Conservation (phyloP, 2,113 vertebrate genomes). For the Thryonomys swinderianus region DNA sequence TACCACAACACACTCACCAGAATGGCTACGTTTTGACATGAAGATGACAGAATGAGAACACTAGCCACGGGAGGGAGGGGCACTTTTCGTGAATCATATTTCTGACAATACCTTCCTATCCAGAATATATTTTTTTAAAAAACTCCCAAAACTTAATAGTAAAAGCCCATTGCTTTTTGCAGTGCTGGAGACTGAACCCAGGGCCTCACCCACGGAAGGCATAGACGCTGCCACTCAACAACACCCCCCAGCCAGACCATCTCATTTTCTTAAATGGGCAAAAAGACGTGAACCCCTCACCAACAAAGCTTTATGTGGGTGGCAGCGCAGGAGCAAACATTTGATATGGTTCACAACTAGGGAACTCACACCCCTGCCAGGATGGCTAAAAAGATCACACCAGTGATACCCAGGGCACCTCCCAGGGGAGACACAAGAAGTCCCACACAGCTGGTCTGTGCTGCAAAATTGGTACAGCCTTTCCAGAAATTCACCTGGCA, state of each 20-base stretch:
- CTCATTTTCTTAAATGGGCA: not conserved
- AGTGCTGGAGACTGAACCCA: not conserved
- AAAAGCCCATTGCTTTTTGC: not conserved
- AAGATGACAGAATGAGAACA: not conserved
- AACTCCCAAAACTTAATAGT: not conserved
- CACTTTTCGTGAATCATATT: not conserved
- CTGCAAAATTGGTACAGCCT: fast-evolving
- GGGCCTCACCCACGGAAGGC: not conserved
- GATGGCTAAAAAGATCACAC: not conserved
- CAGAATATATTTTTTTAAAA: not conserved
- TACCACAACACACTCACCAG: not conserved
- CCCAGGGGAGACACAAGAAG: fast-evolving
- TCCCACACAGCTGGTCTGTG: fast-evolving
- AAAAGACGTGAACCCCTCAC: not conserved
- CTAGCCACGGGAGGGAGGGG: fast-evolving
- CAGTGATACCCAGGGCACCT: fast-evolving
- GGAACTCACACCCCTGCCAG: fast-evolving
- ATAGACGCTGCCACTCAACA: not conserved
- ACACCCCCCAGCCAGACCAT: not conserved
- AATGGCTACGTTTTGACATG: not conserved
- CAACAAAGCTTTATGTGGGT: not conserved
- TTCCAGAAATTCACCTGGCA: not conserved
- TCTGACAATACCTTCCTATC: not conserved
- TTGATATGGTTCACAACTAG: not conserved
- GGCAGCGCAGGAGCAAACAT: not conserved